phyloP scores from a whole-genome alignment of 2,888 invertebrate genomes.

The Allophyes oxyacanthae region DNA sequence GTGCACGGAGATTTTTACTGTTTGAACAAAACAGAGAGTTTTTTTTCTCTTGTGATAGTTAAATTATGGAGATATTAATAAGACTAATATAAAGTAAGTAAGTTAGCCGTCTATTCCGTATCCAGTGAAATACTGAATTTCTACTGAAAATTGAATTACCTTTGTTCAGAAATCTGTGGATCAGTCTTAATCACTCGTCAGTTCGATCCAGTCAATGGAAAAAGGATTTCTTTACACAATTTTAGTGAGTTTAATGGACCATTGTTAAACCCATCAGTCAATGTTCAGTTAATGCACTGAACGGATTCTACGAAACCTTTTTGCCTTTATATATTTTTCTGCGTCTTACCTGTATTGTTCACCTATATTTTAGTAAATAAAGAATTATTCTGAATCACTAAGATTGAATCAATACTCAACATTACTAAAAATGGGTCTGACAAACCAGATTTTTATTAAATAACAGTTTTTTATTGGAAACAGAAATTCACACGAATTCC shows the following conservation, averaged over 20 bases:
- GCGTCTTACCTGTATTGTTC: too few species aligned
- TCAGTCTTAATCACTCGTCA: constrained; percentile 32
- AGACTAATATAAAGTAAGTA: too few species aligned
- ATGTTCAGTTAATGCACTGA: constrained; percentile 31
- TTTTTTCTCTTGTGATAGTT: too few species aligned
- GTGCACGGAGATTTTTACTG: constrained; percentile 19
- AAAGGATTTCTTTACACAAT: constrained; percentile 30
- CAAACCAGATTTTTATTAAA: not conserved
- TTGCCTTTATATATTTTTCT: constrained; percentile 16
- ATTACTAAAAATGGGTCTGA: too few species aligned
- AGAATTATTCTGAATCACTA: too few species aligned
- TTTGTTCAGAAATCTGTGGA: constrained; percentile 13
- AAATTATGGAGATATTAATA: too few species aligned
- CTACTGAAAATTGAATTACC: constrained; percentile 9
- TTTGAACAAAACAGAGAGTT: too few species aligned
- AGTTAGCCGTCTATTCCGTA: too few species aligned
- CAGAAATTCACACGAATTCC: too few species aligned
- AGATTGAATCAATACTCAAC: too few species aligned
- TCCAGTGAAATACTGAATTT: constrained; percentile 5
- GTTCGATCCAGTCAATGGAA: constrained; percentile 10
- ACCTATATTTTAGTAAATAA: too few species aligned
- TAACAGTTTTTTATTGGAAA: not conserved
- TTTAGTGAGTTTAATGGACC: constrained; percentile 35
- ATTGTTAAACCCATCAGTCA: constrained; percentile 29
- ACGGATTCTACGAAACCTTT: constrained; percentile 30